phyloP scores from a whole-genome alignment of 2,888 invertebrate genomes.

The Notodonta ziczac region DNA sequence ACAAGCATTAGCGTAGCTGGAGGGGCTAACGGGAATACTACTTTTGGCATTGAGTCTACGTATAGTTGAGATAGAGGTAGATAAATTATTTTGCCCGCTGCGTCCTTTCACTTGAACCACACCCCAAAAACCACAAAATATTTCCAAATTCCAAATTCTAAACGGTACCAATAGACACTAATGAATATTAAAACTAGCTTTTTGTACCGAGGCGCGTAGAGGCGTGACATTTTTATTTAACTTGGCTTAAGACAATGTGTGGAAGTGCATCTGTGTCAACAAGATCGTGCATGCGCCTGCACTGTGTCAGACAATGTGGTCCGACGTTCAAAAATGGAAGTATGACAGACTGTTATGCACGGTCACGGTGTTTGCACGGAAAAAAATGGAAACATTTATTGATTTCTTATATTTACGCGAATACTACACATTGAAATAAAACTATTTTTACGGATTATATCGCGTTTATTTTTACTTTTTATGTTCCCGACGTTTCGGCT shows the following conservation, averaged over 20 bases:
- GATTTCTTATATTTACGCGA: too few species aligned
- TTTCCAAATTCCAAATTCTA: constrained; percentile 55
- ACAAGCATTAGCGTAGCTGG: too few species aligned
- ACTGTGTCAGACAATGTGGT: not conserved
- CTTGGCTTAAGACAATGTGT: constrained; percentile 49
- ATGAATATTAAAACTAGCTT: constrained; percentile 59
- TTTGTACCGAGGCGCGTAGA: constrained; percentile 33
- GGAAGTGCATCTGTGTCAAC: constrained; percentile 68
- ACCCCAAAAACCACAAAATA: constrained; percentile 21
- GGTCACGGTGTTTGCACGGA: not conserved
- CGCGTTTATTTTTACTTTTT: too few species aligned
- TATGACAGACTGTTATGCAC: not conserved
- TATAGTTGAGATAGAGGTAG: too few species aligned
- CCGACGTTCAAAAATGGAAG: not conserved
- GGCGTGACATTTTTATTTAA: constrained; percentile 68
- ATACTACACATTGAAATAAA: too few species aligned
- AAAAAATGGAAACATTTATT: not conserved
- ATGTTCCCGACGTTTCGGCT: too few species aligned
- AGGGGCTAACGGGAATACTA: too few species aligned
- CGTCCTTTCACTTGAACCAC: constrained; percentile 7
- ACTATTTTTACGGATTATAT: too few species aligned
- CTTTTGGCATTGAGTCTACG: too few species aligned
- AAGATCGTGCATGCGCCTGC: constrained; percentile 20
- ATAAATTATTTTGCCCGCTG: not conserved
- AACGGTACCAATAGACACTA: constrained; percentile 48